Evolutionary conservation across 2,888 invertebrate species (phyloP).

Genomic region (Neelides folsomi): DNA sequence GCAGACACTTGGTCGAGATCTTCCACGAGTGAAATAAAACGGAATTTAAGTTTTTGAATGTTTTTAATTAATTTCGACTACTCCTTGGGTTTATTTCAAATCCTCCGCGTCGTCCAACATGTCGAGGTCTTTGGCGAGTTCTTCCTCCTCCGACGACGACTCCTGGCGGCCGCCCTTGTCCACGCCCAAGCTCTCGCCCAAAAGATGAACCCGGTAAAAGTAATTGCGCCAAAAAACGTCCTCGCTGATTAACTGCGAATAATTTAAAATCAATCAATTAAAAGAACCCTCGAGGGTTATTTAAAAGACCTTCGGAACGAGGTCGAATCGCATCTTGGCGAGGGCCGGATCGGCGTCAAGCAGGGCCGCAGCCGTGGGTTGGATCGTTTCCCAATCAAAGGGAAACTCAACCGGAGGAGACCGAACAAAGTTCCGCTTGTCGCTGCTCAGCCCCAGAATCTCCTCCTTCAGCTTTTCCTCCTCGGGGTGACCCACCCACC

Average conservation of each 20-base stretch:
- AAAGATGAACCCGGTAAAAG: conserved; percentile 95
- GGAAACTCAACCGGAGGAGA: conserved; percentile 92
- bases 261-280: not conserved
- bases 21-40: conserved; percentile 39
- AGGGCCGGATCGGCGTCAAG: conserved; percentile 90
- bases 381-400: conserved; percentile 85
- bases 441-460: conserved; percentile 83
- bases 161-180: not conserved
- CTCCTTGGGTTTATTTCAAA: no score
- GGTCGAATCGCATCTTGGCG: conserved; percentile 96
- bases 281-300: conserved; percentile 40
- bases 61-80: no score
- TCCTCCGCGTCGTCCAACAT: no score
- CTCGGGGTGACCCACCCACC: conserved; percentile 87
- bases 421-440: conserved; percentile 92
- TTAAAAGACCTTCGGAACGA: conserved; percentile 99
- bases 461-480: conserved; percentile 89
- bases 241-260: conserved; percentile 57
- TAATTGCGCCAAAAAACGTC: conserved; percentile 99
- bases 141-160: no score
- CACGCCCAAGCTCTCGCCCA: conserved; percentile 70
- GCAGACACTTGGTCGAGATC: conserved; percentile 68
- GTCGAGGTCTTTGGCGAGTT: no score
- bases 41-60: no score
- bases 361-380: conserved; percentile 85